A percentile compares a stretch with the other conserved stretches of the same genome.
These are phyloP conservation scores for Aleiodes alternator DNA, from an alignment of 2,888 invertebrate species.

Conservation along the genomic window DNA sequence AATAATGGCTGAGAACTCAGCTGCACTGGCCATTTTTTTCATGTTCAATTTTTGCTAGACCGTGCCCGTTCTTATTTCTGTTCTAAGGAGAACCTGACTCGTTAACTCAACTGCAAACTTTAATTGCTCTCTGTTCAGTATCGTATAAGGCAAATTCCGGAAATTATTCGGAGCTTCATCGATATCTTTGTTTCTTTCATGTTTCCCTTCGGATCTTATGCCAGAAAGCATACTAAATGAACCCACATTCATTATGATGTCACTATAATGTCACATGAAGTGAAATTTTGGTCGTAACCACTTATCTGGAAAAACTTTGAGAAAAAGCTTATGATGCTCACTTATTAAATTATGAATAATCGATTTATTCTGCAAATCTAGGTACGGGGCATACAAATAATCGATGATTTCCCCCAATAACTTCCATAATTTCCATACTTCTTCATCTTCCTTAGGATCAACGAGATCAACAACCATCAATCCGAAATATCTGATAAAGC, in stretches of 20 bases:
- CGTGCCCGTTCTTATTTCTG: too few relatives aligned
- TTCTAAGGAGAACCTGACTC: too few relatives aligned
- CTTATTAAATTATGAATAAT: not conserved
- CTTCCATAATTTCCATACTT: not conserved
- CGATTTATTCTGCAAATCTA: not conserved
- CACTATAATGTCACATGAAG: not conserved
- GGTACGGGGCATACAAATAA: slow-evolving; percentile 1
- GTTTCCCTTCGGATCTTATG: not conserved
- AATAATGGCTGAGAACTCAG: too few relatives aligned
- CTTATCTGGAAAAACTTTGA: not conserved
- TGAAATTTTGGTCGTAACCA: too few relatives aligned
- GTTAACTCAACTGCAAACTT: too few relatives aligned
- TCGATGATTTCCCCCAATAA: not conserved
- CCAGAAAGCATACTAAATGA: not conserved
- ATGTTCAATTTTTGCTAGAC: too few relatives aligned
- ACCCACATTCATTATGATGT: not conserved
- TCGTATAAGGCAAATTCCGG: not conserved
- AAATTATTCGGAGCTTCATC: not conserved
- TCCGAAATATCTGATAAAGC: not conserved
- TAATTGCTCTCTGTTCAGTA: not conserved
- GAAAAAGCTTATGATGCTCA: not conserved
- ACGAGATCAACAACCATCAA: not conserved
- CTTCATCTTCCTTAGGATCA: not conserved
- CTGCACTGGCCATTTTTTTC: too few relatives aligned
- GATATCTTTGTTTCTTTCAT: not conserved